Evolutionary conservation across 1,140 invertebrate genomes (phyloP), one percentile per base, ranked within the genome.

Genomic region (Amphibalanus amphitrite): DNA sequence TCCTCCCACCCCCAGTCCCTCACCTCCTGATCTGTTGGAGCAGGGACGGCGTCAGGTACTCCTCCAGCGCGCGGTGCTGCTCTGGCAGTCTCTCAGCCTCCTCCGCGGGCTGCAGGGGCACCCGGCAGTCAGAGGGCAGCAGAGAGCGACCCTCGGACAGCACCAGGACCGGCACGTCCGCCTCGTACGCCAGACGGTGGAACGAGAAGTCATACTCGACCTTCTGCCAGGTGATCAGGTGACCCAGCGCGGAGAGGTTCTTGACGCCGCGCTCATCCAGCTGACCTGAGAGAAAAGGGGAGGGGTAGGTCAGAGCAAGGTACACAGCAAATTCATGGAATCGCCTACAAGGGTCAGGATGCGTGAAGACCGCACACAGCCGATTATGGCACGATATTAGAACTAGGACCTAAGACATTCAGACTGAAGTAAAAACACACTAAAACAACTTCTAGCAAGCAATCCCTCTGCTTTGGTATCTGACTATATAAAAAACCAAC

Each of bases 161-260:
- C 70, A 92, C 84, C 6, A 96, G 79, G 29, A 93, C 84, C 15
- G 89, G 85, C 75, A 95, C 86, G 82, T 96, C 88, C 1, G 88
- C 87, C 67, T 88, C 84, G 78, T 90, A 92, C 67, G 91, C 87
- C 78, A 93, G 85, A 70, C 85, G 83, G 76, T 93, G 93, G 82
- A 85, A 95, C 77, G 89, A 86, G 79, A 95, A 96, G 79, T 96
- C 90, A 76, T 94, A 96, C 71, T 87, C 84, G 0, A 93, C 80
- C 81, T 87, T 89, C 81, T 96, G 93, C 77, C 85, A 85, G 71
- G 82, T 85, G 29, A 95, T 89, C 25, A 93, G 74, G 72, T 89
- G 84, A 0, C 84, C 85, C 0, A 96, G 77, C 15, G 90, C 87
- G 40, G 80, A 81, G 17, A 86, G 77, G 76, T 86, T 87, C 40